phyloP scores from a whole-genome alignment of 2,113 vertebrate genomes.

The Rafetus swinhoei region DNA sequence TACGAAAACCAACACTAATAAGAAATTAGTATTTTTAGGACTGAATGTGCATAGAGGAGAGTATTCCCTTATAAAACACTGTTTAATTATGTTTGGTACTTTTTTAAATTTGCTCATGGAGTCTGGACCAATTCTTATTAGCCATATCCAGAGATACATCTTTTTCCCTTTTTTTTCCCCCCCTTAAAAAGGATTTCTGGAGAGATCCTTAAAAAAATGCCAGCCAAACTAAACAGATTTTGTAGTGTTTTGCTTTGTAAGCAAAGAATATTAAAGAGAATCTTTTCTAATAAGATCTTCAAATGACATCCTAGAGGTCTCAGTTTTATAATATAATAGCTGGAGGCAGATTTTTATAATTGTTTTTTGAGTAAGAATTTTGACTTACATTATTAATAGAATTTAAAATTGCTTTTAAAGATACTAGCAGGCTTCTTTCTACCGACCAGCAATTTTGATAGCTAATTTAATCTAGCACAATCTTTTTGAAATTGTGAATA shows the following conservation, averaged over 20 bases:
- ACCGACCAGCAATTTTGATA: background rate
- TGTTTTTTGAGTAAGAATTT: background rate
- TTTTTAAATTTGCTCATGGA: background rate
- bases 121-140: background rate
- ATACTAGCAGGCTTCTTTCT: background rate
- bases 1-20: background rate
- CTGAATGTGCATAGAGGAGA: background rate
- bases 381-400: background rate
- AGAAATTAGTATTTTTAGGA: background rate
- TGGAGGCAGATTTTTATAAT: background rate
- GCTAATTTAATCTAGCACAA: background rate
- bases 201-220: background rate
- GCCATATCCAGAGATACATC: background rate
- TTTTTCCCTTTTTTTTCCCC: background rate
- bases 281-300: background rate
- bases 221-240: background rate
- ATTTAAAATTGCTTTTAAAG: background rate
- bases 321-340: background rate
- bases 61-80: background rate
- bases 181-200: background rate
- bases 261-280: background rate
- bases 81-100: background rate
- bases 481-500: background rate
- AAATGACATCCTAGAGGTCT: background rate
- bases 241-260: background rate